phyloP scores from a whole-genome alignment of 2,797 vertebrate species.

The Arctocebus calabarensis region DNA sequence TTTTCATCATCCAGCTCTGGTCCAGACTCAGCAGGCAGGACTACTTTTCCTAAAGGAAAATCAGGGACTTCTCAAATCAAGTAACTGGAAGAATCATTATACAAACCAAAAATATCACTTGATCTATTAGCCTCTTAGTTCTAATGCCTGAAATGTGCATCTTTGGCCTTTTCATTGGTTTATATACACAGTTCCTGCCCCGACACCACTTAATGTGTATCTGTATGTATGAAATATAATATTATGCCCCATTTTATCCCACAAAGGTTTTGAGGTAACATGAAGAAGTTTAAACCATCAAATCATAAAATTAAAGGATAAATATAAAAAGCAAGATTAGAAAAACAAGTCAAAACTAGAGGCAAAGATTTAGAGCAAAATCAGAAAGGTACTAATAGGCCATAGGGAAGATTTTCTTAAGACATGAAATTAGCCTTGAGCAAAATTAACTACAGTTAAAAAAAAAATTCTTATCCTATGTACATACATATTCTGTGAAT shows the following conservation, averaged over 20 bases:
- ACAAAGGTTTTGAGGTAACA: not conserved
- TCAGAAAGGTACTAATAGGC: not conserved
- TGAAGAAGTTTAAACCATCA: constrained; percentile 22
- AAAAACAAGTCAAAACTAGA: constrained; percentile 23
- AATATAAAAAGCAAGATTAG: constrained; percentile 55
- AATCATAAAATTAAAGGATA: not conserved
- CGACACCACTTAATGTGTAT: not conserved
- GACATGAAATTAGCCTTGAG: not conserved
- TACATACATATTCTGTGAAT: not conserved
- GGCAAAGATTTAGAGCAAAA: not conserved
- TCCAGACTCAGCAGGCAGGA: not conserved
- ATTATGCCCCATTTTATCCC: not conserved
- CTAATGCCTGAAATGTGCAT: not conserved
- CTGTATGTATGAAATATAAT: not conserved
- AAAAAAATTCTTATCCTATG: not conserved
- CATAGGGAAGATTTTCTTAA: not conserved
- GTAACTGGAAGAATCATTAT: not conserved
- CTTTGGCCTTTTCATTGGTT: not conserved
- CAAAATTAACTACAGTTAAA: not conserved
- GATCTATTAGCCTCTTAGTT: not conserved
- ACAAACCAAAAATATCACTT: not conserved
- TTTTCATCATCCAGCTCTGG: not conserved
- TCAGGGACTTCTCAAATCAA: not conserved
- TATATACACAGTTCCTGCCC: not conserved
- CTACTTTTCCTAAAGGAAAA: not conserved